phyloP scores from a whole-genome alignment of 2,888 invertebrate genomes.

The Nemoura dubitans region DNA sequence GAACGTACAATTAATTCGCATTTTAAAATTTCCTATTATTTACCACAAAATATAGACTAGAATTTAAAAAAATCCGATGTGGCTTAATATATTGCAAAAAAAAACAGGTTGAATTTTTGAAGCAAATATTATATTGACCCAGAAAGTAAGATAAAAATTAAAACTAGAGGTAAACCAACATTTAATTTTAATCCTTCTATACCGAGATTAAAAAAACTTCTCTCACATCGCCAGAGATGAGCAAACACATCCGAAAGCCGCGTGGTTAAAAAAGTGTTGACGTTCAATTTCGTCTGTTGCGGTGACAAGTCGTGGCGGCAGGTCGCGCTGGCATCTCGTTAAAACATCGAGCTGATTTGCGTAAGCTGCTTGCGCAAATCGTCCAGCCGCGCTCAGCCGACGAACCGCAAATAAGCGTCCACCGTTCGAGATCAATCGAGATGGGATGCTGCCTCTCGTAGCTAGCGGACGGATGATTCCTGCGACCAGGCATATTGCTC shows the following conservation, averaged over 20 bases:
- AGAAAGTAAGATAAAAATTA: background rate
- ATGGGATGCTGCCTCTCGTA: no score
- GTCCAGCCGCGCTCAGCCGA: background rate
- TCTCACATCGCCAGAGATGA: background rate
- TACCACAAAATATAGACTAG: no score
- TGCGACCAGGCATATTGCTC: no score
- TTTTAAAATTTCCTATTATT: no score
- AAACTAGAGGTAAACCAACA: background rate
- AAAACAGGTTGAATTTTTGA: background rate
- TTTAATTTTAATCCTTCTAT: background rate
- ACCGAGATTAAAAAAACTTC: background rate
- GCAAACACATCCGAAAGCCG: background rate
- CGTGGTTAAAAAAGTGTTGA: background rate
- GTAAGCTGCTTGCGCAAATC: conserved; percentile 27
- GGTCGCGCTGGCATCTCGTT: conserved; percentile 14
- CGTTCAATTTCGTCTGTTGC: background rate
- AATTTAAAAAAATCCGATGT: no score
- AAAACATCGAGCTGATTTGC: conserved; percentile 37
- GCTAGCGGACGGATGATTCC: no score
- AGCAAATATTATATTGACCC: background rate
- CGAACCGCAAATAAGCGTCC: background rate
- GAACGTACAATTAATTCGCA: no score
- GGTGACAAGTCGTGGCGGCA: background rate
- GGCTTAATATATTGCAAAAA: background rate
- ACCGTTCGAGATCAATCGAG: no score